A percentile compares a stretch with the other conserved stretches of the same genome.
Conservation (phyloP, 2,113 vertebrate genomes). For the Neolamprologus ventralis region DNA sequence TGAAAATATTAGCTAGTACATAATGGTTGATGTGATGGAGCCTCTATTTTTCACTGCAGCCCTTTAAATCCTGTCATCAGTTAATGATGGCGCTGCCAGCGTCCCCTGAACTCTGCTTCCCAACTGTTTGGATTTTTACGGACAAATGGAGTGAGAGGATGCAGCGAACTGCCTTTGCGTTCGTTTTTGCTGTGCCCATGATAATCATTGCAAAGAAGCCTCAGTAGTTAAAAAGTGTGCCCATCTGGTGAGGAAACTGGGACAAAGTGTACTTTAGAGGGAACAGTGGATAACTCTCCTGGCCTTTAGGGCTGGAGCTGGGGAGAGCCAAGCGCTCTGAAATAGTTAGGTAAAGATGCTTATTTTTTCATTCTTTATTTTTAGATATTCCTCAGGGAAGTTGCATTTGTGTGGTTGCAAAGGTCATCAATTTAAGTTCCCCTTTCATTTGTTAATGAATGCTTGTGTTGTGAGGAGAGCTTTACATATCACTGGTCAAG, state of each 20-base stretch:
- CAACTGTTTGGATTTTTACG: background rate
- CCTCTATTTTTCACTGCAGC: background rate
- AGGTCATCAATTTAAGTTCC: slow-evolving; percentile 41
- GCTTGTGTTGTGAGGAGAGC: background rate
- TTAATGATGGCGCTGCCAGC: background rate
- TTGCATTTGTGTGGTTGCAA: slow-evolving; percentile 45
- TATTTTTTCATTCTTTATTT: slow-evolving; percentile 44
- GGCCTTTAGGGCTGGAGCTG: slow-evolving; percentile 55
- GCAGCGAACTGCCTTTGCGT: slow-evolving; percentile 13
- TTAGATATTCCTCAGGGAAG: slow-evolving; percentile 25
- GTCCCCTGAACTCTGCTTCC: background rate
- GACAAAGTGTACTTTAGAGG: slow-evolving; percentile 71
- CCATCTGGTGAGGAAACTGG: slow-evolving; percentile 72
- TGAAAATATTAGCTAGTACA: slow-evolving; percentile 5
- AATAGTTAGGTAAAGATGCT: slow-evolving; percentile 56
- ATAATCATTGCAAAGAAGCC: slow-evolving; percentile 57
- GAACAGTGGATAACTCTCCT: slow-evolving; percentile 60
- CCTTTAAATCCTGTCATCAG: background rate
- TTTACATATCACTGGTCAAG: background rate
- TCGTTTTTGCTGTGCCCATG: slow-evolving; percentile 49
- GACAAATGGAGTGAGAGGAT: background rate
- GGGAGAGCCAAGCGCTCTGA: slow-evolving; percentile 44
- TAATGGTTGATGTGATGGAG: background rate
- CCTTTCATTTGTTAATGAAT: slow-evolving; percentile 28
- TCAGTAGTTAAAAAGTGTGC: slow-evolving; percentile 60